Conservation (phyloP, 1,140 invertebrate species). For the Cheumatopsyche charites region DNA sequence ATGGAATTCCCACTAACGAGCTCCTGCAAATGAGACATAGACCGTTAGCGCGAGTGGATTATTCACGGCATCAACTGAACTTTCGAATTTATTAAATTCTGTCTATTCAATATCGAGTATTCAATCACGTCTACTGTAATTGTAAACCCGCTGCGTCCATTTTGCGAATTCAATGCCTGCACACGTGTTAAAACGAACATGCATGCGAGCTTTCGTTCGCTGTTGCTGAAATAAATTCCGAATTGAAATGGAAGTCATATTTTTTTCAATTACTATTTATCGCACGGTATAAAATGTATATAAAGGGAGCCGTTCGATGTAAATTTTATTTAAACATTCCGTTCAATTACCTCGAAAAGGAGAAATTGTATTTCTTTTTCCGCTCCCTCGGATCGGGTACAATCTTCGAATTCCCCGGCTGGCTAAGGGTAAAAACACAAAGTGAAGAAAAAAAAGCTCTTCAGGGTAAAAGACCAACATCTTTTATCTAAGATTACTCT, state of each 20-base stretch:
- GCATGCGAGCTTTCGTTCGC: no score
- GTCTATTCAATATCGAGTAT: no score
- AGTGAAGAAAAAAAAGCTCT: background rate
- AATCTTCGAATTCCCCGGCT: slow-evolving; percentile 12
- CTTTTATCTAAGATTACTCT: slow-evolving; percentile 15
- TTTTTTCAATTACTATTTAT: no score
- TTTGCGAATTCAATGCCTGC: no score
- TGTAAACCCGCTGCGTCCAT: no score
- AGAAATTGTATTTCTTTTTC: slow-evolving; percentile 2
- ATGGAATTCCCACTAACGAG: slow-evolving; percentile 20
- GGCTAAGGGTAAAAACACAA: background rate
- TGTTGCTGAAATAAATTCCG: no score
- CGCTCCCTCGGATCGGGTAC: background rate
- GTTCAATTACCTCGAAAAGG: background rate
- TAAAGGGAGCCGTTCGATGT: background rate
- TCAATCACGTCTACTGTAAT: no score
- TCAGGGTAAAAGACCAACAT: slow-evolving; percentile 8
- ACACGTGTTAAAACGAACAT: no score
- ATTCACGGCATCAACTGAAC: background rate
- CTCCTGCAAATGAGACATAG: slow-evolving; percentile 13
- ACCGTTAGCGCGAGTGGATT: background rate
- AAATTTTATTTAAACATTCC: slow-evolving; percentile 8
- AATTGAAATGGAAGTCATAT: no score
- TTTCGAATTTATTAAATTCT: no score
- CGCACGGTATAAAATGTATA: no score